Conservation (phyloP, 2,888 invertebrate species). For the Macrosiphum euphorbiae region DNA sequence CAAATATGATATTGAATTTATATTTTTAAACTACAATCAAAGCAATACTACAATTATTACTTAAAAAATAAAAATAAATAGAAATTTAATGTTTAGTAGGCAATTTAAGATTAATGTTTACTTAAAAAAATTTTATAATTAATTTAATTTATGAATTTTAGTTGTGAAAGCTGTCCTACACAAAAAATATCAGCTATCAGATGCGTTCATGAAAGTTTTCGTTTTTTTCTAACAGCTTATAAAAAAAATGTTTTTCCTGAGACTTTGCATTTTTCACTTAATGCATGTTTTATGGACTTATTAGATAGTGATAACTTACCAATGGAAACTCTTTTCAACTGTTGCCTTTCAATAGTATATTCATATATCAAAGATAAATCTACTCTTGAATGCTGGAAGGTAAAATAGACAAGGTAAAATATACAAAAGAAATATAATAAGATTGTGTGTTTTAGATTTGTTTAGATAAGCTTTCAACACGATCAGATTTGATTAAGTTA, state of each 20-base stretch:
- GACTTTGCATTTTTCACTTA: background rate
- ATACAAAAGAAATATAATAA: background rate
- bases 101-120: background rate
- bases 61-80: background rate
- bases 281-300: conserved; percentile 24
- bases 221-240: conserved; percentile 42
- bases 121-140: background rate
- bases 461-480: background rate
- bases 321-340: conserved; percentile 59
- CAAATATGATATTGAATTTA: background rate
- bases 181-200: conserved; percentile 55
- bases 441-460: conserved; percentile 17
- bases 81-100: background rate
- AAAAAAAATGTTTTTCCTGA: background rate
- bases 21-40: background rate
- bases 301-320: conserved; percentile 37
- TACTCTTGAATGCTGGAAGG: conserved; percentile 47
- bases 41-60: background rate
- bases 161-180: conserved; percentile 37
- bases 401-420: background rate
- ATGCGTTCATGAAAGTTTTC: conserved; percentile 58
- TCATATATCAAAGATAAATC: background rate
- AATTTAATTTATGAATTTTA: conserved; percentile 29
- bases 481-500: conserved; percentile 46
- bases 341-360: conserved; percentile 47